A percentile compares a stretch with the other conserved stretches of the same genome.
These are phyloP conservation scores for Agrilus biguttatus DNA, from an alignment of 2,888 invertebrate genomes.

Conservation along the genomic window DNA sequence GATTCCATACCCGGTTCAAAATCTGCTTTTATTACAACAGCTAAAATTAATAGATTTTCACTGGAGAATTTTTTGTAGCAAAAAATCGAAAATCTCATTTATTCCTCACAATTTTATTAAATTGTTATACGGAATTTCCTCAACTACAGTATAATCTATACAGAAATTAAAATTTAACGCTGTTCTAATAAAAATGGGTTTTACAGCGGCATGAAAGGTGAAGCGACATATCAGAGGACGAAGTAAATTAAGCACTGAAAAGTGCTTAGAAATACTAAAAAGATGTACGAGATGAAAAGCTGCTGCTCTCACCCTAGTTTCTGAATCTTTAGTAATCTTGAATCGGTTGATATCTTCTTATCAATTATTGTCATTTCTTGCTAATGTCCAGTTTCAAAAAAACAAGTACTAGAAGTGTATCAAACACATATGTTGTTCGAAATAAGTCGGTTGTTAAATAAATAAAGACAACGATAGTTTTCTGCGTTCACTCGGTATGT, in stretches of 20 bases:
- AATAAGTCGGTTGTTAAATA: too few species aligned
- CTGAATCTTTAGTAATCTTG: too few species aligned
- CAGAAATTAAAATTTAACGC: constrained; percentile 3
- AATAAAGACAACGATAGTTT: too few species aligned
- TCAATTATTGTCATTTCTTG: constrained; percentile 25
- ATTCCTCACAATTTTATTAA: background rate
- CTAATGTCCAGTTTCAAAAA: constrained; percentile 33
- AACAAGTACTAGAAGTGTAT: background rate
- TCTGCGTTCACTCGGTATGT: too few species aligned
- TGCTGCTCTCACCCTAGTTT: too few species aligned
- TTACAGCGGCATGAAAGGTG: constrained; percentile 9
- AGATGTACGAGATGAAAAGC: too few species aligned
- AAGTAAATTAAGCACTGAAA: constrained; percentile 9
- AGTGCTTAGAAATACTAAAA: constrained; percentile 12
- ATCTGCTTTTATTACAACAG: too few species aligned
- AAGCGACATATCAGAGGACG: constrained; percentile 29
- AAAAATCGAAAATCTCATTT: too few species aligned
- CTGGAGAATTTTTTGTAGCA: too few species aligned
- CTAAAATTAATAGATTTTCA: too few species aligned
- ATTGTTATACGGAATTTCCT: constrained; percentile 1
- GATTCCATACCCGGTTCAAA: too few species aligned
- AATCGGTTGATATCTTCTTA: constrained; percentile 9
- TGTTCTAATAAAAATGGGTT: too few species aligned
- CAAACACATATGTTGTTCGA: background rate
- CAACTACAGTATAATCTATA: constrained; percentile 1